Evolutionary conservation across 2,113 vertebrate species (phyloP), one percentile per base, ranked within the genome.

Genomic region (Jaculus jaculus): DNA sequence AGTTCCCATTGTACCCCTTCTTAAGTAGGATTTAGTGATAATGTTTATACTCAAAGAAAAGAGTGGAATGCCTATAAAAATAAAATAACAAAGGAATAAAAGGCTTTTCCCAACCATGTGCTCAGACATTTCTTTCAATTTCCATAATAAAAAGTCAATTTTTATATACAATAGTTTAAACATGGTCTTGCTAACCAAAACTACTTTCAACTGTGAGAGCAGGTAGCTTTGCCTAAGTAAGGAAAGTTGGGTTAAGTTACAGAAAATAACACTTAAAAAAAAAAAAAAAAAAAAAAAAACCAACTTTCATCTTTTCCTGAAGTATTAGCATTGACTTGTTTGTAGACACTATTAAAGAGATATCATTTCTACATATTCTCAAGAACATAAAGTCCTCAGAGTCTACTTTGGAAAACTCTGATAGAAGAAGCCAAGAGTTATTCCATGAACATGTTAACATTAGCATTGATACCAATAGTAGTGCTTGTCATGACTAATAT

Each of bases 61-160:
- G 72, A 90, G n/a, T 81, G 24, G 39, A 83, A 18, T 73, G n/a
- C 16, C 87, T 90, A 79, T 94, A 92, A 94, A 93, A 85, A 87
- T 69, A 93, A 93, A 95, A 79, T 68, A 93, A 81, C 74, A 96
- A 72, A 87, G 42, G 65, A 79, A 88, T 89, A 71, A 92, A 94
- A 94, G 68, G 2, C 60, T 82, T 88, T 89, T 39, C 78, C 85
- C 95, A 79, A 81, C 30, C 63, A 90, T 83, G 65, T 83, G 34
- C 66, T 91, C 82, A 93, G 66, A 90, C 94, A 86, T 85, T 83
- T 78, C 60, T 87, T 92, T 6, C 47, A 95, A 80, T 93, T 95
- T 94, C 88, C 65, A 95, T 83, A 92, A 88, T 88, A 88, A 86
- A 93, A 92, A 63, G n/a, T 90, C 81, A 80, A 12, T 92, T 91